Percentiles rank a stretch among this genome's conserved stretches.
phyloP scores from a whole-genome alignment of 2,113 vertebrate genomes.

The Atlantisia rogersi region DNA sequence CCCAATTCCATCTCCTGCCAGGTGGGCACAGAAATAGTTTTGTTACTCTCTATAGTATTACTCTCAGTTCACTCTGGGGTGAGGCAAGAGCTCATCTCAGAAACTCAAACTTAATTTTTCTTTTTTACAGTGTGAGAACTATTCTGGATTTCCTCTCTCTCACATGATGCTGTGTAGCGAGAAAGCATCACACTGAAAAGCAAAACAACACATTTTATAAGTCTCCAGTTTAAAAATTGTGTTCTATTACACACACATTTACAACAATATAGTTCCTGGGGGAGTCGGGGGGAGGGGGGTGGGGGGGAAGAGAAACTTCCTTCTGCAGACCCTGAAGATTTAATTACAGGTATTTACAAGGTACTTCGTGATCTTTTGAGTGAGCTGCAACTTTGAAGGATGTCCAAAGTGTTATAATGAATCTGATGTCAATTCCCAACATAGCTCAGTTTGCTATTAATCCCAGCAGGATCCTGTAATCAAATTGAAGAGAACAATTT shows the following conservation, averaged over 20 bases:
- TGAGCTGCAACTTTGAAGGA: not conserved
- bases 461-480: not conserved
- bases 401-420: not conserved
- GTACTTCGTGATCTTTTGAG: not conserved
- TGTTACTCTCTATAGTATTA: not conserved
- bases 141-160: not conserved
- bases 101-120: not conserved
- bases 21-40: not conserved
- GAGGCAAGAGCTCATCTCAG: not conserved
- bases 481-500: not conserved
- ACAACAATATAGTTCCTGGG: not conserved
- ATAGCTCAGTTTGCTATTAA: not conserved
- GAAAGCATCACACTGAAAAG: not conserved
- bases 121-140: not conserved
- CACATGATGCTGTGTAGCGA: not conserved
- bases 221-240: not conserved
- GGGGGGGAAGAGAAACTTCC: not conserved
- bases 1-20: not conserved
- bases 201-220: not conserved
- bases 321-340: not conserved
- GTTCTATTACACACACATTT: not conserved
- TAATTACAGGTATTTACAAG: not conserved
- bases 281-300: not conserved
- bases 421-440: not conserved
- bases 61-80: not conserved